These are phyloP conservation scores for Argyresthia albistria DNA, from an alignment of 2,888 invertebrate genomes.

Conservation along the genomic window DNA sequence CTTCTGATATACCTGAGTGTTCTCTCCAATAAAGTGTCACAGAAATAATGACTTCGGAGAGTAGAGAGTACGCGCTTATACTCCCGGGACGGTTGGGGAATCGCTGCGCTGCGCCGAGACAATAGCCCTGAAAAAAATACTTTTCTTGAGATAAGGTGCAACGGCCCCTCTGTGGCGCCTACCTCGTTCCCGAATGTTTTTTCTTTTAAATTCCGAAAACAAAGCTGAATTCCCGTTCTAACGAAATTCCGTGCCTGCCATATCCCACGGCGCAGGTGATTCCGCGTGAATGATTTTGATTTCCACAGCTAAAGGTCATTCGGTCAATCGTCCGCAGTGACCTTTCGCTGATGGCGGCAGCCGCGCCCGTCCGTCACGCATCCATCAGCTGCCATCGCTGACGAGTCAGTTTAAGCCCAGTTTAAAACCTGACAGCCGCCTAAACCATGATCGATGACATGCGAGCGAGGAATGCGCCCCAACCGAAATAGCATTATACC, in stretches of 20 bases:
- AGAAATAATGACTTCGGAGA: conserved; percentile 34
- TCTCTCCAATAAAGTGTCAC: conserved; percentile 28
- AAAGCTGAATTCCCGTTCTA: conserved; percentile 10
- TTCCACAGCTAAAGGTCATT: conserved; percentile 22
- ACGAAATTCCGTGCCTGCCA: too few relatives aligned
- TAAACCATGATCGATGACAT: conserved; percentile 51
- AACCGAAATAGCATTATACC: conserved; percentile 40
- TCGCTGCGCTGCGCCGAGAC: conserved; percentile 21
- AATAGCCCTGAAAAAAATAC: conserved; percentile 26
- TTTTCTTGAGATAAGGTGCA: conserved; percentile 20
- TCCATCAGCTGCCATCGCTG: conserved; percentile 55
- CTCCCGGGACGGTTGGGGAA: conserved; percentile 22
- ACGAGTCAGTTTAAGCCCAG: conserved; percentile 42
- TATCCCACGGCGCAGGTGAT: too few relatives aligned
- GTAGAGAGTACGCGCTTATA: conserved; percentile 16
- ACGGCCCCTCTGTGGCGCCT: conserved; percentile 8
- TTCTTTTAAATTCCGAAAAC: conserved; percentile 9
- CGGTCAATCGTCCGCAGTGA: conserved; percentile 23
- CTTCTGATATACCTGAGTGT: conserved; percentile 16
- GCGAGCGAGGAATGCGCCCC: conserved; percentile 35
- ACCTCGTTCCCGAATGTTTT: conserved; percentile 15
- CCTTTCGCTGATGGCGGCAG: conserved; percentile 24
- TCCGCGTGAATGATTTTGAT: too few relatives aligned
- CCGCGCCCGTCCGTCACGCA: conserved; percentile 45
- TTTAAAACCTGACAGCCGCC: conserved; percentile 51